These are phyloP conservation scores for Labrus mixtus DNA, from an alignment of 2,113 vertebrate genomes.

Conservation along the genomic window DNA sequence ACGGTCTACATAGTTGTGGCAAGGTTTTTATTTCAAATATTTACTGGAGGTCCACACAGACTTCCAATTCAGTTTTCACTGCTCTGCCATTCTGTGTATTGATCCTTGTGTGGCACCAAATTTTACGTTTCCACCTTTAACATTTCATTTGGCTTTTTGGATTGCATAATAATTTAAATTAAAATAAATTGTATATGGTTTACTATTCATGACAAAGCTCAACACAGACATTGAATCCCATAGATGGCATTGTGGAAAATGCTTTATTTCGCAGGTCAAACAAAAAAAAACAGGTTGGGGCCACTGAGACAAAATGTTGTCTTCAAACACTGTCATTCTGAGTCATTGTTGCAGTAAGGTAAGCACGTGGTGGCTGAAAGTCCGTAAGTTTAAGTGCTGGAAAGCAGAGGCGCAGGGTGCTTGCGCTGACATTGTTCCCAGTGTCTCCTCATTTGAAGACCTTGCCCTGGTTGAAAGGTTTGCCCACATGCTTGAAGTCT, in stretches of 20 bases:
- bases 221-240: conserved; percentile 47
- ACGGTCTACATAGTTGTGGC: neutral
- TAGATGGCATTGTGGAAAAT: conserved; percentile 76
- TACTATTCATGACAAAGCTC: neutral
- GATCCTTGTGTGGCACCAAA: too few relatives aligned
- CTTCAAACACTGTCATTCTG: conserved; percentile 64
- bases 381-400: conserved; percentile 64
- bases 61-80: too few relatives aligned
- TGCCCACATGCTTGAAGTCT: conserved; percentile 91
- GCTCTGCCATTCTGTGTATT: neutral
- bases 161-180: neutral
- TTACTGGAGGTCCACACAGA: neutral
- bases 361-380: conserved; percentile 70
- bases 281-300: conserved; percentile 56
- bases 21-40: neutral
- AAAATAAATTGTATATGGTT: too few relatives aligned
- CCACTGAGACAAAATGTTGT: conserved; percentile 60
- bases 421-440: conserved; percentile 38
- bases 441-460: conserved; percentile 89
- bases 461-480: conserved; percentile 91
- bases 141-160: too few relatives aligned
- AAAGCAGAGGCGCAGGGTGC: conserved; percentile 59
- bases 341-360: conserved; percentile 64
- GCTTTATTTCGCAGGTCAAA: conserved; percentile 81
- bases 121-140: neutral